Base-by-base conservation (phyloP, 1,140 invertebrate species). In the Mizuhopecten yessoensis region DNA sequence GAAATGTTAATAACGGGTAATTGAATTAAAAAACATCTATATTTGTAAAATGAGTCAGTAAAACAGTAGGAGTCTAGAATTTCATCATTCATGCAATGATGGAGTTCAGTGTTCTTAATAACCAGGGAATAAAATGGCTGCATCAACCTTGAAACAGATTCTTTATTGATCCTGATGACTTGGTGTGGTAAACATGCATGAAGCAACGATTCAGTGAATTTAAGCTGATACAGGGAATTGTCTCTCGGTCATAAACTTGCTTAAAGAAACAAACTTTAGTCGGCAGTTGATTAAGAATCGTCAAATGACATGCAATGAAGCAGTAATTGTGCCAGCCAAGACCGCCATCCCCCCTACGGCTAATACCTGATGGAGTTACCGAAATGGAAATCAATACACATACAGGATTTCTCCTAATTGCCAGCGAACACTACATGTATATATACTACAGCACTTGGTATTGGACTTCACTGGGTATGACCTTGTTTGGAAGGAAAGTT, bases 351-450 rank as follows among this genome's bases (percentile, higher is more conserved):
- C 20, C 57, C 57, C 57, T 75, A 75, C 57, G 11, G 57, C 57
- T 75, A 75, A 10, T 10, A 45, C 17, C 10, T 10, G 17, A 17
- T 45, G 17, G 17, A 75, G 29, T 75, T 29, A 75, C 57, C 57
- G 29, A 75, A 75, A 75, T 75, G n/a, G 20, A 75, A 75, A 75
- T 75, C 57, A 75, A 75, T 75, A 75, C 57, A 75, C 57, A 75
- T 75, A 75, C 29, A 75, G 57, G 57, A 23, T 75, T 23, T 75
- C 57, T 75, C 57, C 57, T 75, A 29, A 75, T 29, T n/a, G 17
- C 57, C 57, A 75, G 17, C 11, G 17, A 13, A 45, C 42, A 45
- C 42, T 39, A 39, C 36, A 39, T 7, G 36, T 39, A 39, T 39
- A 39, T 5, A 39, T 39, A n/a, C n/a, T n/a, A n/a, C n/a, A n/a